These are phyloP conservation scores for Solenopsis fugax DNA, from an alignment of 1,140 invertebrate species.

Conservation along the genomic window DNA sequence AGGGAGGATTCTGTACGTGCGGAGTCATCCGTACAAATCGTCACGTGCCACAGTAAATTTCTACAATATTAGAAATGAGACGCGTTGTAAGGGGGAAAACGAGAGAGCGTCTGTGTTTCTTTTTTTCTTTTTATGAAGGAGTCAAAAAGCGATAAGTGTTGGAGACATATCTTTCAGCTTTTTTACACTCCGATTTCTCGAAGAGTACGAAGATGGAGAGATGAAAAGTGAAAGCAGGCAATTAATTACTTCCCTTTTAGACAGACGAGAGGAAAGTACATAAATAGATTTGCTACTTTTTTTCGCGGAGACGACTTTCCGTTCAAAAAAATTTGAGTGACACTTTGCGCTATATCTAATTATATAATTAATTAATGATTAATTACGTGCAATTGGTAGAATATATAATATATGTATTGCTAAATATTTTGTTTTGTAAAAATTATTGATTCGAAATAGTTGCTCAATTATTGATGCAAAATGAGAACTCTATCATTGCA, in stretches of 20 bases:
- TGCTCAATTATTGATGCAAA: not conserved
- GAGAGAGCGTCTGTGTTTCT: not conserved
- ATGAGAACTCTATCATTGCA: no score
- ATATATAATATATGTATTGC: not conserved
- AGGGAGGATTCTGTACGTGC: not conserved
- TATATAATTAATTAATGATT: conserved; percentile 11
- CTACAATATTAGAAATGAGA: conserved; percentile 51
- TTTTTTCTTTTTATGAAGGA: not conserved
- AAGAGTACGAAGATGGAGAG: not conserved
- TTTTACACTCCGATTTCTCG: not conserved
- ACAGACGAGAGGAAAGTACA: not conserved
- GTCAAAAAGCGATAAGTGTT: conserved; percentile 3
- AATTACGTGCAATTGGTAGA: not conserved
- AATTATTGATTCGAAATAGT: not conserved
- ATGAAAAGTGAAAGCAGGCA: not conserved
- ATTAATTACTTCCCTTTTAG: conserved; percentile 14
- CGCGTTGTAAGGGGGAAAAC: not conserved
- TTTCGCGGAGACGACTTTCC: not conserved
- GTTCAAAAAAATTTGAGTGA: not conserved
- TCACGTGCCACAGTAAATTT: conserved; percentile 13
- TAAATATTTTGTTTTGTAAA: not conserved
- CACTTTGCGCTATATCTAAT: not conserved
- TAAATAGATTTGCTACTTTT: conserved; percentile 15
- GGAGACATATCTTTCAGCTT: conserved; percentile 3
- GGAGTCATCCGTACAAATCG: not conserved